Evolutionary conservation across 2,888 invertebrate species (phyloP), one percentile per base, ranked within the genome.

Genomic region (Cylindroiulus punctatus): DNA sequence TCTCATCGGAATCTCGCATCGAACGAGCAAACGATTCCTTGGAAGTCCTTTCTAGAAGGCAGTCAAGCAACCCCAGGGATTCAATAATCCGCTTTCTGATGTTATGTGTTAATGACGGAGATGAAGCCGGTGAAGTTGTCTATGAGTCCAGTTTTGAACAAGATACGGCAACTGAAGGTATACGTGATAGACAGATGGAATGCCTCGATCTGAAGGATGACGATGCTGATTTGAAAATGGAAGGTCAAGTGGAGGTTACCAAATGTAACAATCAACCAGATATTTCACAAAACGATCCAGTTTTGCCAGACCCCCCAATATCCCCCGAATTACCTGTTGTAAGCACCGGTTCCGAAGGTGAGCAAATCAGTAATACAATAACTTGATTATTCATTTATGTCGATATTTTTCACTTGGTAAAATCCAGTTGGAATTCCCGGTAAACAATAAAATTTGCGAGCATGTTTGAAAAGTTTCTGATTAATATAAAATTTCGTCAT

Each of bases 21-120:
- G 81, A 81, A 4, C 30, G n/a, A 81, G n/a, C 81, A 12, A 81
- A 81, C 8, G 81, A 81, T 81, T 81, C 81, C 3, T 3, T 81
- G 30, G 81, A 81, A 36, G 17, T 81, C 12, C 81, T n/a, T n/a
- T 12, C 30, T 17, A 30, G 81, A n/a, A 14, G 81, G 19, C 12
- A 30, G 17, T 36, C 30, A 0, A 36, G 81, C n/a, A 30, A 14
- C 12, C 36, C 17, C 12, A 36, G 30, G 0, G 81, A 81, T 47
- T 47, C 47, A 47, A 7, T 47, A 12, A 19, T 12, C 47, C 47
- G 14, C 19, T 1, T 19, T 47, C 14, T 17, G 14, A 14, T 47
- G 47, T 19, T 14, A 12, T 47, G 14, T 14, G 47, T 17, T 47
- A 47, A 47, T 19, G 47, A 47, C 3, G 47, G 19, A 12, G 14